These are phyloP conservation scores for Acipenser ruthenus DNA, from an alignment of 2,797 vertebrate species.

Conservation along the genomic window DNA sequence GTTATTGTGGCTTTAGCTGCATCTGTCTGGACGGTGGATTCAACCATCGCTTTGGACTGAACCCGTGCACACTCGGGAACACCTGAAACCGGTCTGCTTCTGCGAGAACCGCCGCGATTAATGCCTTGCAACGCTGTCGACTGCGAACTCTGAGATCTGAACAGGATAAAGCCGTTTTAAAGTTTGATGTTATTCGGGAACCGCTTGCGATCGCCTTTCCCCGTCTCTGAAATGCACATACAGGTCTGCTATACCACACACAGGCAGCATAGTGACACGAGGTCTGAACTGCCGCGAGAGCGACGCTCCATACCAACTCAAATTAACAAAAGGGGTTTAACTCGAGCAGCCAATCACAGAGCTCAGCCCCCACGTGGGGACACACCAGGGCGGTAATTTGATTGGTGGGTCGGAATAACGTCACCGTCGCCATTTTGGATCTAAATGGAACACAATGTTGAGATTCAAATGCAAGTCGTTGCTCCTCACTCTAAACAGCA, in stretches of 20 bases:
- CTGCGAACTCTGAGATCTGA: slow-evolving; percentile 23
- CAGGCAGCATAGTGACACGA: slow-evolving; percentile 74
- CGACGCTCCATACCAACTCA: slow-evolving; percentile 59
- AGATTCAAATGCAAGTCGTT: too few relatives aligned
- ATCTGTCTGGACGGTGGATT: slow-evolving; percentile 27
- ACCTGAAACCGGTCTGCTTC: slow-evolving; percentile 28
- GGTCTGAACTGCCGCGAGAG: slow-evolving; percentile 73
- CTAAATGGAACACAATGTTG: slow-evolving; percentile 37
- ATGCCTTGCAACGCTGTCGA: slow-evolving; percentile 34
- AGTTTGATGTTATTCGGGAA: slow-evolving; percentile 32
- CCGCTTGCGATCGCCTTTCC: slow-evolving; percentile 37
- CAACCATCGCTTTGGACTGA: slow-evolving; percentile 34
- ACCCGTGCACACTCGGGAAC: slow-evolving; percentile 34
- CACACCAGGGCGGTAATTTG: not conserved
- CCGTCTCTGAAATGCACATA: slow-evolving; percentile 50
- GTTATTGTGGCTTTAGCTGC: slow-evolving; percentile 22
- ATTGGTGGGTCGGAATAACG: slow-evolving; percentile 58
- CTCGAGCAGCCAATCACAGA: slow-evolving; percentile 43
- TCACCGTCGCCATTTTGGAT: slow-evolving; percentile 79
- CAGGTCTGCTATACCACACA: slow-evolving; percentile 65
- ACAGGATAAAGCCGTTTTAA: slow-evolving; percentile 34
- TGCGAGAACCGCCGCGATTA: slow-evolving; percentile 21
- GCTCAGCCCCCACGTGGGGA: slow-evolving; percentile 71
- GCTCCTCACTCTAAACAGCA: too few relatives aligned
- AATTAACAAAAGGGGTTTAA: slow-evolving; percentile 42